A percentile compares a stretch with the other conserved stretches of the same genome.
phyloP scores from a whole-genome alignment of 2,888 invertebrate species.

The Petrolisthes manimaculis region DNA sequence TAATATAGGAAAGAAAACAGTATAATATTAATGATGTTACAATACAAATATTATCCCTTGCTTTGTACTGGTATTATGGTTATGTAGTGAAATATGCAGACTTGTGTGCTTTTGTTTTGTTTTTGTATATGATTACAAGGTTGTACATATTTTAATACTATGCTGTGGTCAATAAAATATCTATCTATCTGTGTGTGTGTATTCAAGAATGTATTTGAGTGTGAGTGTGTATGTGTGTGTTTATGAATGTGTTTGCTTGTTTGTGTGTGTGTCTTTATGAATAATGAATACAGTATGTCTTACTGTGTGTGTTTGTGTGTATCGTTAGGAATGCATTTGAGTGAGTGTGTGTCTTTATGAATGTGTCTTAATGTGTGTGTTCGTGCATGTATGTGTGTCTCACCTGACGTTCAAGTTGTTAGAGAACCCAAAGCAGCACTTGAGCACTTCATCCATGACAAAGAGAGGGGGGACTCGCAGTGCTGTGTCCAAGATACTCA shows the following conservation, averaged over 20 bases:
- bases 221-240: background rate
- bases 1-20: too few relatives aligned
- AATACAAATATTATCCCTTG: too few relatives aligned
- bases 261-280: background rate
- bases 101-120: too few relatives aligned
- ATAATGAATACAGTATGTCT: background rate
- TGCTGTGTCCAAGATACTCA: conserved; percentile 49
- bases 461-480: conserved; percentile 58
- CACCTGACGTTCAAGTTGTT: conserved; percentile 33
- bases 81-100: too few relatives aligned
- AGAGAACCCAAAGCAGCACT: conserved; percentile 54
- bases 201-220: too few relatives aligned
- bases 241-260: background rate
- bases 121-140: too few relatives aligned
- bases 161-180: too few relatives aligned
- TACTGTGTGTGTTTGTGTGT: background rate
- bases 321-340: background rate
- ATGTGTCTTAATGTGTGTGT: background rate
- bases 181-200: too few relatives aligned
- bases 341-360: background rate
- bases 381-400: background rate
- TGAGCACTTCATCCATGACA: conserved; percentile 63
- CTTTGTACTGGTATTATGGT: too few relatives aligned
- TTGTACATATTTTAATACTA: too few relatives aligned
- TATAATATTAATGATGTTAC: too few relatives aligned